Conservation (phyloP, 1,140 invertebrate genomes). For the Trinorchestia longiramus region DNA sequence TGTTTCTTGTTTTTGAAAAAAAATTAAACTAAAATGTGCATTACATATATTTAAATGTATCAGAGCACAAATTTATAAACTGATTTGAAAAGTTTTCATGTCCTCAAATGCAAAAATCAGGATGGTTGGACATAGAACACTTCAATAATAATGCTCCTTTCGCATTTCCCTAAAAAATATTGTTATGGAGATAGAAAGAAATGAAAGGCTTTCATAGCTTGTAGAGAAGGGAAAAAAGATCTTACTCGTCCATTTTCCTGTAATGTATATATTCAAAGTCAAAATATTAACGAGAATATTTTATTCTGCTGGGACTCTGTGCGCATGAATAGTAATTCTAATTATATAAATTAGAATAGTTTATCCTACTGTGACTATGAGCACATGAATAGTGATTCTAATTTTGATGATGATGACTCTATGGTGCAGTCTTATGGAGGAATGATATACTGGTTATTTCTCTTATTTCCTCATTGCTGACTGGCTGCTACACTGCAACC, state of each 20-base stretch:
- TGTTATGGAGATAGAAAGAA: too few species aligned
- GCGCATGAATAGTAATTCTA: background rate
- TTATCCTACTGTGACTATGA: background rate
- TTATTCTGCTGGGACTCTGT: background rate
- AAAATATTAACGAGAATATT: background rate
- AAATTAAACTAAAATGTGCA: background rate
- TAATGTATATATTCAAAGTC: background rate
- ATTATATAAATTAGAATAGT: background rate
- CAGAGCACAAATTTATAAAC: background rate
- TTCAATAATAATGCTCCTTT: too few species aligned
- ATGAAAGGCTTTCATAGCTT: too few species aligned
- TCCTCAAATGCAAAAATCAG: background rate
- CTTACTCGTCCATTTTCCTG: background rate
- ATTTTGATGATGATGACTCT: background rate
- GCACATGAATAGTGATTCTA: background rate
- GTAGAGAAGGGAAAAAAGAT: background rate
- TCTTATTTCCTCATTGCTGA: background rate
- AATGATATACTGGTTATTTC: background rate
- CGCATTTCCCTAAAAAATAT: too few species aligned
- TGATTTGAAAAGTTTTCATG: background rate
- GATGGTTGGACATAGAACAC: background rate
- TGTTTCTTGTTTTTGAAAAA: background rate
- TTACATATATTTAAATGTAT: background rate
- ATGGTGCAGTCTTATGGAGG: background rate
- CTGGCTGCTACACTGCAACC: background rate